A percentile compares a stretch with the other conserved stretches of the same genome.
Conservation (phyloP, 2,797 vertebrate genomes). For the Aplochiton taeniatus region DNA sequence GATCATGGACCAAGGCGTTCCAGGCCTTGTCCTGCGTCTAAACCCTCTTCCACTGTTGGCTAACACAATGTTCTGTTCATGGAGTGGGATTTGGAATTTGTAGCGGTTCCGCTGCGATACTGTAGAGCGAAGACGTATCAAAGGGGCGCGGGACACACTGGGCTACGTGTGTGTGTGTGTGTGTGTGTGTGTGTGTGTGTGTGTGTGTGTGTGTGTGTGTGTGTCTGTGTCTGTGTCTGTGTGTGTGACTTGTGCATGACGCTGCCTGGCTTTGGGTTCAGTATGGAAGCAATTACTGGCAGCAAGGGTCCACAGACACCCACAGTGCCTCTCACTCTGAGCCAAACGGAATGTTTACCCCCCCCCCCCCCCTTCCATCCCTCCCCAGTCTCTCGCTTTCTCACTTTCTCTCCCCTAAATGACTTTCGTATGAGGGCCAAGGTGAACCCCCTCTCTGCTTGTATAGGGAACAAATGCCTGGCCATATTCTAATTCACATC, state of each 20-base stretch:
- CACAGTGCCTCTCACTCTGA: slow-evolving; percentile 79
- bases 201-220: slow-evolving; percentile 13
- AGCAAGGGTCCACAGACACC: slow-evolving; percentile 82
- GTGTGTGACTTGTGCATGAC: slow-evolving; percentile 51
- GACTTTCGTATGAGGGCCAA: slow-evolving; percentile 87
- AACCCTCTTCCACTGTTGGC: no score
- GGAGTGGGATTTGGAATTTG: slow-evolving; percentile 10
- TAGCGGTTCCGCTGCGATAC: no score
- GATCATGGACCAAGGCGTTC: no score
- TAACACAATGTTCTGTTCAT: background rate
- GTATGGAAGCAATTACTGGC: slow-evolving; percentile 98
- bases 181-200: background rate
- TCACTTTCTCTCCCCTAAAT: slow-evolving; percentile 71
- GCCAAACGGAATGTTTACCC: slow-evolving; percentile 79
- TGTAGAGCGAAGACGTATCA: no score
- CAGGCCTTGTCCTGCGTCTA: no score
- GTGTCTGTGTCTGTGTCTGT: slow-evolving; percentile 22
- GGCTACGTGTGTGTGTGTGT: background rate
- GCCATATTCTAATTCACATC: slow-evolving; percentile 85
- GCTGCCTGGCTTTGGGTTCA: slow-evolving; percentile 68
- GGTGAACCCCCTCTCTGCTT: slow-evolving; percentile 77
- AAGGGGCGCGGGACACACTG: no score
- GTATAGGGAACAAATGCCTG: slow-evolving; percentile 78
- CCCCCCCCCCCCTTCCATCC: slow-evolving; percentile 38
- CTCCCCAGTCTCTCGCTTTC: slow-evolving; percentile 18